Conservation (phyloP, 2,797 vertebrate species). For the Knipowitschia caucasica region DNA sequence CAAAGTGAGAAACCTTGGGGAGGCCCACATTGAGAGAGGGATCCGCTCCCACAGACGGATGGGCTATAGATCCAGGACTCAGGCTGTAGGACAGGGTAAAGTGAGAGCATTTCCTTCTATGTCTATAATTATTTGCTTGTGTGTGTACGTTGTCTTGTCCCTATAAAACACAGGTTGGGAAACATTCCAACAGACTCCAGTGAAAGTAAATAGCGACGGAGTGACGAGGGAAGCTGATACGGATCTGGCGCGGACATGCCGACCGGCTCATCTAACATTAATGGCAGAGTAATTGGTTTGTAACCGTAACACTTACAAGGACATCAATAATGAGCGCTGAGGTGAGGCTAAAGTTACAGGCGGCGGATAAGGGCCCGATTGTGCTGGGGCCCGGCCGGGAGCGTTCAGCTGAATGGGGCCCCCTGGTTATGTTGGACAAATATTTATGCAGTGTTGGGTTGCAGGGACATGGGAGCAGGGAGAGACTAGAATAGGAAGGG, state of each 20-base stretch:
- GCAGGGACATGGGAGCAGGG: constrained; percentile 71
- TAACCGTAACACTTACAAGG: constrained; percentile 81
- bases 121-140: too few relatives aligned
- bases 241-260: constrained; percentile 69
- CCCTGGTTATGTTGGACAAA: constrained; percentile 75
- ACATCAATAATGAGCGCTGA: constrained; percentile 77
- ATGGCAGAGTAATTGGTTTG: constrained; percentile 84
- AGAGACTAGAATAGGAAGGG: constrained; percentile 72
- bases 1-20: too few relatives aligned
- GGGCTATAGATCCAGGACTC: too few relatives aligned
- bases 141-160: too few relatives aligned
- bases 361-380: constrained; percentile 57
- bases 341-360: constrained; percentile 71
- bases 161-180: not conserved
- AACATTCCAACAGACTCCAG: constrained; percentile 4
- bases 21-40: too few relatives aligned
- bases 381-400: constrained; percentile 54
- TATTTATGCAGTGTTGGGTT: constrained; percentile 78
- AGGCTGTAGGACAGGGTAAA: too few relatives aligned
- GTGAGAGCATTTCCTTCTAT: too few relatives aligned
- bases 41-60: too few relatives aligned
- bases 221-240: constrained; percentile 70
- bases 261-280: constrained; percentile 79
- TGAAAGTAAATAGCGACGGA: constrained; percentile 65
- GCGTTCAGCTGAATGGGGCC: constrained; percentile 69